Percentiles rank a stretch among this genome's conserved stretches.
phyloP scores from a whole-genome alignment of 1,140 invertebrate genomes.

The Drosophila saltans region DNA sequence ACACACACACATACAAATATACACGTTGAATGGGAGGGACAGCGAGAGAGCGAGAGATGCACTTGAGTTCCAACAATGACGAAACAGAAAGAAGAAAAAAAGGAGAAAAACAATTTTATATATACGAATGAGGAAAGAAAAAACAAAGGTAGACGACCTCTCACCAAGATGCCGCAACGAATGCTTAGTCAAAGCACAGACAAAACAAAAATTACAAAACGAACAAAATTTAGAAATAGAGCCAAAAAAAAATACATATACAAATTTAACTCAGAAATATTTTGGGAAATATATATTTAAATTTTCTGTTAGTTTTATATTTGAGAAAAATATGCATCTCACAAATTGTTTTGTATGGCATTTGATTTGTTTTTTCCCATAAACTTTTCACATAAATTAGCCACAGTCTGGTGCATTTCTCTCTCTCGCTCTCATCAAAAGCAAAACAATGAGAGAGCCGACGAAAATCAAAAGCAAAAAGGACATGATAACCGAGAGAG shows the following conservation, averaged over 20 bases:
- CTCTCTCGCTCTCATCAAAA: slow-evolving; percentile 42
- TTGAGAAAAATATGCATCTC: neutral
- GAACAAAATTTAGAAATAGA: neutral
- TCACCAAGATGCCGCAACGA: slow-evolving; percentile 34
- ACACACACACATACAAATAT: slow-evolving; percentile 6
- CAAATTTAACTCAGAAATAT: neutral
- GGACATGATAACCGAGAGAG: slow-evolving; percentile 40
- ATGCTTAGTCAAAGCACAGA: slow-evolving; percentile 12
- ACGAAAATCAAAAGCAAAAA: slow-evolving; percentile 36
- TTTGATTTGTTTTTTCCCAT: neutral
- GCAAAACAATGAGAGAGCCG: slow-evolving; percentile 30
- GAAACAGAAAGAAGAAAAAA: slow-evolving; percentile 42
- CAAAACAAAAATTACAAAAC: neutral
- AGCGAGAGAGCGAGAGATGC: neutral
- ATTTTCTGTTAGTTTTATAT: too few species aligned
- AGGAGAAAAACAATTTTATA: slow-evolving; percentile 30
- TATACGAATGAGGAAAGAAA: slow-evolving; percentile 1
- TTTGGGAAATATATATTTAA: too few species aligned
- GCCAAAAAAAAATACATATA: neutral
- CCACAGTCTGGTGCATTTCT: slow-evolving; percentile 47
- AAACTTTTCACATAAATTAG: slow-evolving; percentile 41
- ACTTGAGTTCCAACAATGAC: slow-evolving; percentile 46
- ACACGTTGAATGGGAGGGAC: neutral
- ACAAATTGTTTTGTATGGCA: neutral
- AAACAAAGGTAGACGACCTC: slow-evolving; percentile 66